A percentile compares a stretch with the other conserved stretches of the same genome.
Evolutionary conservation across 2,888 invertebrate species (phyloP).

Genomic region (Stictocephala bisonia): DNA sequence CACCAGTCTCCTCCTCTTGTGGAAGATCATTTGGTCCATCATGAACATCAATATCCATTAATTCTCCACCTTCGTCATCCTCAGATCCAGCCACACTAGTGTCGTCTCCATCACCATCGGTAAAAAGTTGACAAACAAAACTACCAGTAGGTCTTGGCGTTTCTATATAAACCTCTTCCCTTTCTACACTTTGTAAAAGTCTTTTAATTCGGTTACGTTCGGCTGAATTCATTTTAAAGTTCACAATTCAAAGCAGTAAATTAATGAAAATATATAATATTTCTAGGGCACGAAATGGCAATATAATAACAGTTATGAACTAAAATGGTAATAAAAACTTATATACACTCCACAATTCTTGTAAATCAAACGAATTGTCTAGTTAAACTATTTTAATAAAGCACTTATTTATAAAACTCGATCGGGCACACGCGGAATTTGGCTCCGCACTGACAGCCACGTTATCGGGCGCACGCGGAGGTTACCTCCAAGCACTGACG

Average conservation of each 20-base stretch:
- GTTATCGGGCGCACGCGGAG: no score
- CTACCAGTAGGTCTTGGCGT: conserved; percentile 1
- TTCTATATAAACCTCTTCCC: not conserved
- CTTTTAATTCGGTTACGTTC: conserved; percentile 12
- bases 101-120: conserved; percentile 10
- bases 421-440: not conserved
- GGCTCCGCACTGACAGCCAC: not conserved
- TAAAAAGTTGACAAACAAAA: conserved; percentile 2
- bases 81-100: not conserved
- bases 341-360: not conserved
- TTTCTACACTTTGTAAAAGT: conserved; percentile 16
- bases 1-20: not conserved
- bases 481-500: not conserved
- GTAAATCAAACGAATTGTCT: conserved; percentile 8
- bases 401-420: not conserved
- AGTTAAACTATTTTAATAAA: not conserved
- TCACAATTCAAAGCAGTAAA: not conserved
- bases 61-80: conserved; percentile 9
- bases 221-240: conserved; percentile 5
- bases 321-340: not conserved
- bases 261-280: not conserved
- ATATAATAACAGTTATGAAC: conserved; percentile 5
- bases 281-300: conserved; percentile 8
- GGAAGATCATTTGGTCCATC: not conserved
- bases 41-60: conserved; percentile 3